Evolutionary conservation across 2,797 vertebrate genomes (phyloP), one percentile per base, ranked within the genome.

Genomic region (Chelmon rostratus): DNA sequence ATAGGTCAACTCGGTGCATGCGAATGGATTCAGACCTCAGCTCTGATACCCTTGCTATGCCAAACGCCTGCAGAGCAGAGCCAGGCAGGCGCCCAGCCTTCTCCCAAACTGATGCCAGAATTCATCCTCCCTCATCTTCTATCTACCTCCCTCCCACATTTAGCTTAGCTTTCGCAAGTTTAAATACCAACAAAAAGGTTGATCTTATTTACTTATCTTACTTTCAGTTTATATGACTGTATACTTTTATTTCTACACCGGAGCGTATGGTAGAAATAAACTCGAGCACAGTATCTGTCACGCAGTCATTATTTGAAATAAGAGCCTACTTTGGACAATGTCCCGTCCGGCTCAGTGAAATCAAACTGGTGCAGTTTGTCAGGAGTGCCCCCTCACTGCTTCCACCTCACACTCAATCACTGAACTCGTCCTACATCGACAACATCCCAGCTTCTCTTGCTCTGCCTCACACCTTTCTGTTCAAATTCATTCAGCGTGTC

Each of bases 21-120:
- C 63, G 15, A 81, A 71, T 57, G 83, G 77, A 78, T 90, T 90
- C 76, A 88, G 78, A 76, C 79, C 80, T 87, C 68, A 57, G 50
- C 76, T 78, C 44, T 76, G 75, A 87, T 63, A 25, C 40, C 77
- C 42, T 47, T 21, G 31, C 73, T 68, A 62, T 83, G 89, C 83
- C 88, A 92, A 87, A 86, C n/a, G 78, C 85, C 75, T 47, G 76
- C 78, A 77, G 76, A 78, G 66, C 83, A 61, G 74, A 83, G 68
- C 73, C 73, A 57, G 57, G 49, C 76, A 78, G 65, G 62, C 79
- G 50, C 73, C 85, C 86, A 76, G 73, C 76, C 71, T 28, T 46
- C 46, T 46, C 50, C 67, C 44, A 37, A 23, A 71, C 58, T 19
- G 15, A 79, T 80, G 77, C 88, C 86, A 86, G 75, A 40, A 79